Evolutionary conservation across 30 jellyfish, hydroid and myxozoan species (phyloP).

Genomic region (Chrysaora quinquecirrha): DNA sequence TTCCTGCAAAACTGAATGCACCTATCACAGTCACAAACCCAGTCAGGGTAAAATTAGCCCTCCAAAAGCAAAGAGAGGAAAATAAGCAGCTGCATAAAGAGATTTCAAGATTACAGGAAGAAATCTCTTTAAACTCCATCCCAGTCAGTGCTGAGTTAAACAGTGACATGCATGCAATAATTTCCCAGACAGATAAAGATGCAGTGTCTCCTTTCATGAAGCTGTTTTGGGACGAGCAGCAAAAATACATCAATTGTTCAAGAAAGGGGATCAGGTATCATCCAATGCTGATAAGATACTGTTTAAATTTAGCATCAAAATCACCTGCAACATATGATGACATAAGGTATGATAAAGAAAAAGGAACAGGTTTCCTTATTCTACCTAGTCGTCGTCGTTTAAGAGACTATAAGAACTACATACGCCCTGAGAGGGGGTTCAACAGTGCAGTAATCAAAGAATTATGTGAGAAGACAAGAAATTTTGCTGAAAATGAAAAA

Average conservation of each 20-base stretch:
- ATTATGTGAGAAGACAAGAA: constrained; percentile 3
- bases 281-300: constrained; percentile 72
- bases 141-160: constrained; percentile 23
- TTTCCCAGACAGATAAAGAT: constrained; percentile 66
- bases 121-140: neutral
- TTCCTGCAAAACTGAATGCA: constrained; percentile 9
- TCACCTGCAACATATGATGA: constrained; percentile 77
- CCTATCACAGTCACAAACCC: neutral
- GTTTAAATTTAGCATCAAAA: constrained; percentile 54
- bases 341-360: constrained; percentile 39
- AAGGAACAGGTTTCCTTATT: constrained; percentile 49
- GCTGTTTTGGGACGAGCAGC: no score
- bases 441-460: constrained; percentile 38
- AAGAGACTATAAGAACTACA: constrained; percentile 65
- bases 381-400: constrained; percentile 76
- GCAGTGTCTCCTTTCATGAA: no score
- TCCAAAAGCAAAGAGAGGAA: constrained; percentile 37
- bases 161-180: constrained; percentile 37
- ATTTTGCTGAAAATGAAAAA: constrained; percentile 34
- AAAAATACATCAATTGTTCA: constrained; percentile 44
- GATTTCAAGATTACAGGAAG: no score
- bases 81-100: constrained; percentile 9
- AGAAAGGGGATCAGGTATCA: constrained; percentile 59
- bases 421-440: constrained; percentile 60
- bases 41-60: constrained; percentile 20